Evolutionary conservation across 2,888 invertebrate species (phyloP).

Genomic region (Microchrysa polita): DNA sequence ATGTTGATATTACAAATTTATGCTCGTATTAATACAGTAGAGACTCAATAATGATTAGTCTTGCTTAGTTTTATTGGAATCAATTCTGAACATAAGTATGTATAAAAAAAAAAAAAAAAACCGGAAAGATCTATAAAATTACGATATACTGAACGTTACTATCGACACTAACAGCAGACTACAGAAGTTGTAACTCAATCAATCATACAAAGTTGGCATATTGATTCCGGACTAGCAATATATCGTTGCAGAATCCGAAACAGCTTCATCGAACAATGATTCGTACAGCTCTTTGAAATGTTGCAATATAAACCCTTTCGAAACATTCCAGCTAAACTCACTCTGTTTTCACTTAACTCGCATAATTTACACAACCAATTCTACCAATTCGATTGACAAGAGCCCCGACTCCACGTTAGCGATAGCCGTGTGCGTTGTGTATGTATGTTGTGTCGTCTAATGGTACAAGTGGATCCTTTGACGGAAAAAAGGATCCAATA

Average conservation of each 20-base stretch:
- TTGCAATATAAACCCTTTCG: too few species aligned
- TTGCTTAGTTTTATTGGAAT: too few species aligned
- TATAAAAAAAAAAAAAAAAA: too few species aligned
- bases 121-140: not conserved
- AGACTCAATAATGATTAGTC: too few species aligned
- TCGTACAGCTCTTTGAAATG: too few species aligned
- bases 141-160: constrained; percentile 7
- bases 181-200: constrained; percentile 16
- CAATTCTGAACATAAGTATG: too few species aligned
- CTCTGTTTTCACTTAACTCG: not conserved
- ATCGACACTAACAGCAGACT: constrained; percentile 24
- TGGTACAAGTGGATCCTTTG: constrained; percentile 9
- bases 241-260: constrained; percentile 7
- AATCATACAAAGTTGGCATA: constrained; percentile 27
- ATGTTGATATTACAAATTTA: too few species aligned
- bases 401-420: not conserved
- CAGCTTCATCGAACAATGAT: not conserved
- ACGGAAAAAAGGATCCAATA: constrained; percentile 33
- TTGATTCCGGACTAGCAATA: not conserved
- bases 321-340: not conserved
- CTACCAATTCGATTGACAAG: not conserved
- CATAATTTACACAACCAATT: not conserved
- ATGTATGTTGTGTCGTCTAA: not conserved
- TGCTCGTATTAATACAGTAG: too few species aligned
- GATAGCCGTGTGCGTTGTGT: not conserved